Conservation (phyloP, 2,113 vertebrate species). For the Propithecus coquereli region DNA sequence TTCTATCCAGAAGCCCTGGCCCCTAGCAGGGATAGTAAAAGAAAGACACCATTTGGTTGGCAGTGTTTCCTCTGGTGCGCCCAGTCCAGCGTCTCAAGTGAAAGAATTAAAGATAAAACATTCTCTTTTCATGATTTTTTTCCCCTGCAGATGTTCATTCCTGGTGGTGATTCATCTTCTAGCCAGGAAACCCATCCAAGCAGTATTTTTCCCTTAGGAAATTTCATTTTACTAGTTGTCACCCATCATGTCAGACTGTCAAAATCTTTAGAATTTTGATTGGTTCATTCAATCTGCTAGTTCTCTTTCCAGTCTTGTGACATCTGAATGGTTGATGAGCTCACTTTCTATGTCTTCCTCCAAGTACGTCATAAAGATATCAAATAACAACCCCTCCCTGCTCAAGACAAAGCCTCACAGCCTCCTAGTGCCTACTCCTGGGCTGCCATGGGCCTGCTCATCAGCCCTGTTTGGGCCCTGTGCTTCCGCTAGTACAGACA, state of each 20-base stretch:
- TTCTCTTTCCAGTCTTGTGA: background rate
- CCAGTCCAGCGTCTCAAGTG: background rate
- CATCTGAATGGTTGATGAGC: background rate
- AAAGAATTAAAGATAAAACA: background rate
- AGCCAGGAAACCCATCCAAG: background rate
- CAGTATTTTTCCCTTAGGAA: constrained; percentile 13
- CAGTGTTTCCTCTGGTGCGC: background rate
- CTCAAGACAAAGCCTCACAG: background rate
- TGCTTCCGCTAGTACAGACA: background rate
- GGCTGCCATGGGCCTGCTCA: background rate
- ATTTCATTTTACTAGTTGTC: constrained; percentile 6
- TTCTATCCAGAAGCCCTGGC: background rate
- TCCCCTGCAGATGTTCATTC: background rate
- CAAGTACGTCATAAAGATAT: background rate
- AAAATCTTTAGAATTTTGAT: constrained; percentile 43
- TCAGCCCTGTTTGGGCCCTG: background rate
- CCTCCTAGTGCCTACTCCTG: background rate
- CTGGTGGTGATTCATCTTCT: constrained; percentile 2
- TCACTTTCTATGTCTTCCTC: background rate
- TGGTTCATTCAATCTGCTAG: background rate
- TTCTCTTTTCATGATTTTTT: background rate
- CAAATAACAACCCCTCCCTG: background rate
- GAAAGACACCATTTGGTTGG: background rate
- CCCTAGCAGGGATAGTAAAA: background rate
- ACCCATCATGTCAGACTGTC: constrained; percentile 12